Percentiles rank a stretch among this genome's conserved stretches.
Conservation (phyloP, 2,888 invertebrate species). For the Drosophila rubida region DNA sequence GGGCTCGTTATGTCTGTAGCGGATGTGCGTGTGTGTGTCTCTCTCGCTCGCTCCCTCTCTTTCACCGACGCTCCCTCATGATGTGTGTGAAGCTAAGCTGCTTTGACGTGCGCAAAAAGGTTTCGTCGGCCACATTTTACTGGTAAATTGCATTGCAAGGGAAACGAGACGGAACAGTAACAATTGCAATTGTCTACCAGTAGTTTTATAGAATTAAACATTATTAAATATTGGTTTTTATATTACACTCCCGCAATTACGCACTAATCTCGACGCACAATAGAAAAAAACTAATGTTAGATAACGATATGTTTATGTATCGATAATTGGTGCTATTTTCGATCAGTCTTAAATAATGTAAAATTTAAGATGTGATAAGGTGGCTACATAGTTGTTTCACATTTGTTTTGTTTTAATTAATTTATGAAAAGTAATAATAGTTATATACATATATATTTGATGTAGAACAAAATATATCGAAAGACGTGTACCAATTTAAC, state of each 20-base stretch:
- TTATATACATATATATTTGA: neutral
- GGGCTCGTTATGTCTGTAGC: conserved; percentile 58
- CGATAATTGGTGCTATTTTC: too few relatives aligned
- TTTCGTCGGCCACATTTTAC: conserved; percentile 30
- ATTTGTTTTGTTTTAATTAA: too few relatives aligned
- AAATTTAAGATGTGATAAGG: too few relatives aligned
- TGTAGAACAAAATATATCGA: neutral
- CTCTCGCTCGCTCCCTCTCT: neutral
- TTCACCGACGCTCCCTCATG: neutral
- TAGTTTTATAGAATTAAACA: neutral
- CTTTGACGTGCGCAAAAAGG: conserved; percentile 49
- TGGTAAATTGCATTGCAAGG: neutral
- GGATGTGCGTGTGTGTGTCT: conserved; percentile 44
- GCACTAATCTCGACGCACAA: neutral
- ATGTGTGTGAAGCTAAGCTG: conserved; percentile 31
- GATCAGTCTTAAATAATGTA: too few relatives aligned
- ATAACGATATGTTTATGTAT: neutral
- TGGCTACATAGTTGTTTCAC: too few relatives aligned
- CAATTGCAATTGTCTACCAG: neutral
- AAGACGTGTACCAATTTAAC: neutral
- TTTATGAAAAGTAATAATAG: too few relatives aligned
- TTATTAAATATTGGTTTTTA: neutral
- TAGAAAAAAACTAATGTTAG: neutral
- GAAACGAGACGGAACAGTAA: neutral
- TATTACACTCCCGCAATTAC: neutral